phyloP scores from a whole-genome alignment of 2,113 vertebrate genomes.

The Indri indri region DNA sequence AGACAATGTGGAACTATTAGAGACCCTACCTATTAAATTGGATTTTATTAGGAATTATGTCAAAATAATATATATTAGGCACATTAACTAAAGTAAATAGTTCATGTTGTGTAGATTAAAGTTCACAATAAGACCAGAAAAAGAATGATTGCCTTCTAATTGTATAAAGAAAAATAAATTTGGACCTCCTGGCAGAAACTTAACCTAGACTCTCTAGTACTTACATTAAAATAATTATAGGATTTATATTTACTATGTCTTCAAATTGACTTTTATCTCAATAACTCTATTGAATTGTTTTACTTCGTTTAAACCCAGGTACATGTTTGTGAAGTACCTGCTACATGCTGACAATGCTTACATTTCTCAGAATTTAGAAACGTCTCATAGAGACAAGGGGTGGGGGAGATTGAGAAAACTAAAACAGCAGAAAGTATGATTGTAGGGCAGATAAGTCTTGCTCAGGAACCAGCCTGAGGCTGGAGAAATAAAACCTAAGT shows the following conservation, averaged over 20 bases:
- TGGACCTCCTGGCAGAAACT: background rate
- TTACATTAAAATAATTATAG: background rate
- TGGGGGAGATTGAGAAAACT: background rate
- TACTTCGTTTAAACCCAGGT: background rate
- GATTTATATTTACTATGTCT: background rate
- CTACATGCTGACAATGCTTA: background rate
- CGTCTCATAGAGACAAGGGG: background rate
- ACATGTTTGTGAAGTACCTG: background rate
- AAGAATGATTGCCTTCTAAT: background rate
- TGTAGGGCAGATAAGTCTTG: background rate
- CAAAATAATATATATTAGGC: background rate
- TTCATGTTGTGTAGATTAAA: background rate
- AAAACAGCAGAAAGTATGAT: background rate
- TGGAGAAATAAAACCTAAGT: background rate
- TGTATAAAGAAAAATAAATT: constrained; percentile 29
- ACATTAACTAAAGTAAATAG: constrained; percentile 7
- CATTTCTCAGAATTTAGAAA: background rate
- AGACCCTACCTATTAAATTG: background rate
- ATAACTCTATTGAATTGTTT: background rate
- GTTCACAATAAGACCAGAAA: constrained; percentile 7
- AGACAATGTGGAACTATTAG: background rate
- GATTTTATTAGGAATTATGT: background rate
- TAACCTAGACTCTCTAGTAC: background rate
- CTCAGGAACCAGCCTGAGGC: background rate
- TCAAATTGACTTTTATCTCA: background rate